phyloP scores from a whole-genome alignment of 2,113 vertebrate genomes.

The Marmota flaviventris region DNA sequence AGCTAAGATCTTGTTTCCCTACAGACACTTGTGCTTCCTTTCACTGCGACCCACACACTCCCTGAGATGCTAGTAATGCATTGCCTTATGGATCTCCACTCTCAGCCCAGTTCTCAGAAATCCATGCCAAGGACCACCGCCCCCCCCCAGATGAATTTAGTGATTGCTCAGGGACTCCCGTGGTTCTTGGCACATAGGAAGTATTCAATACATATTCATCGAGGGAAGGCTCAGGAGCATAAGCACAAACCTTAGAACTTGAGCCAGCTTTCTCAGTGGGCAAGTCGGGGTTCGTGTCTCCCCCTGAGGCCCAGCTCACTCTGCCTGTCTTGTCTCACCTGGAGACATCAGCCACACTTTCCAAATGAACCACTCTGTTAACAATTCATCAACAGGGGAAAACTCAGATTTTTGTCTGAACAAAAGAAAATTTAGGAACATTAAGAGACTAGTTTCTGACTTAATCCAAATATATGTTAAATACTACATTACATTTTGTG shows the following conservation, averaged over 20 bases:
- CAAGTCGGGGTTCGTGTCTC: not conserved
- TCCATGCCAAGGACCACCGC: not conserved
- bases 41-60: fast-evolving
- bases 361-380: constrained; percentile 2
- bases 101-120: not conserved
- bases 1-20: not conserved
- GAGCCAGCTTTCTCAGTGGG: not conserved
- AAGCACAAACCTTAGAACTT: not conserved
- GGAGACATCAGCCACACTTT: not conserved
- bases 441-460: not conserved
- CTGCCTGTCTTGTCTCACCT: not conserved
- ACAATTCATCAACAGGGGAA: not conserved
- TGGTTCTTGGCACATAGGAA: not conserved
- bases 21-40: not conserved
- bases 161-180: not conserved
- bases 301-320: not conserved
- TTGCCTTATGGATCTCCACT: not conserved
- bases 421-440: not conserved
- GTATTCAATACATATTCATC: not conserved
- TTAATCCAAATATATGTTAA: not conserved
- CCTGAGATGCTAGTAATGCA: not conserved
- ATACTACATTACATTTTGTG: not conserved
- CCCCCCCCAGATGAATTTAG: not conserved
- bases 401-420: not conserved
- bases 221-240: not conserved